Evolutionary conservation across 2,797 vertebrate species (phyloP).

Genomic region (Enteromius unitaeniatus): DNA sequence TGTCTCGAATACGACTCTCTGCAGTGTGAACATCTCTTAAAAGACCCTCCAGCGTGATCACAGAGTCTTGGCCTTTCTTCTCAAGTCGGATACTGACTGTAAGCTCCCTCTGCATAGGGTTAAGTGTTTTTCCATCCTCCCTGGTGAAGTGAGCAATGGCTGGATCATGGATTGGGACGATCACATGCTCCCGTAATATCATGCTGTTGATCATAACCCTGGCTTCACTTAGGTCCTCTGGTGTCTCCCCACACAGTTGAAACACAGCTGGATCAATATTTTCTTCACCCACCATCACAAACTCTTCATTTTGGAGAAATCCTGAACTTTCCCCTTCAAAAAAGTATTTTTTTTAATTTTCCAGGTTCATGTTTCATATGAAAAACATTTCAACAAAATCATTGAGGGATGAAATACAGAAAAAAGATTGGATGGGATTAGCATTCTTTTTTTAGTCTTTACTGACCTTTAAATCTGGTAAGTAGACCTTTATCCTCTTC

Average conservation of each 20-base stretch:
- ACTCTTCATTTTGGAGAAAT: neutral
- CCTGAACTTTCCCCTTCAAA: conserved; percentile 32
- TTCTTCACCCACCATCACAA: conserved; percentile 66
- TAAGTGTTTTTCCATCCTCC: conserved; percentile 70
- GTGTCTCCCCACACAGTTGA: conserved; percentile 82
- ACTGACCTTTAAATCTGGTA: conserved; percentile 60
- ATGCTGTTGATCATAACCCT: conserved; percentile 69
- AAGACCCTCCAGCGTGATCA: conserved; percentile 80
- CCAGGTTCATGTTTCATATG: neutral
- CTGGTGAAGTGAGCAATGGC: conserved; percentile 74
- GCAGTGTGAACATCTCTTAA: conserved; percentile 78
- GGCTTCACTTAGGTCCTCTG: conserved; percentile 62
- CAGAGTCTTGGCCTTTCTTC: conserved; percentile 58
- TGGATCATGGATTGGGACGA: conserved; percentile 69
- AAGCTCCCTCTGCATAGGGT: conserved; percentile 76
- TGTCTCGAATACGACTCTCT: conserved; percentile 70
- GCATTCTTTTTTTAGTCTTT: neutral
- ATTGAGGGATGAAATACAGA: neutral
- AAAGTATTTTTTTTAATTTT: conserved; percentile 54
- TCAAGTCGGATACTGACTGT: conserved; percentile 76
- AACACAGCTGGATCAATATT: conserved; percentile 73
- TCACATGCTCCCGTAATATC: conserved; percentile 77
- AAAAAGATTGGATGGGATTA: neutral
- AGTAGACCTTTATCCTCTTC: conserved; percentile 33
- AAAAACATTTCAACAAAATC: conserved; percentile 1